phyloP scores from a whole-genome alignment of 2,888 invertebrate genomes.

The Elysia crispata region DNA sequence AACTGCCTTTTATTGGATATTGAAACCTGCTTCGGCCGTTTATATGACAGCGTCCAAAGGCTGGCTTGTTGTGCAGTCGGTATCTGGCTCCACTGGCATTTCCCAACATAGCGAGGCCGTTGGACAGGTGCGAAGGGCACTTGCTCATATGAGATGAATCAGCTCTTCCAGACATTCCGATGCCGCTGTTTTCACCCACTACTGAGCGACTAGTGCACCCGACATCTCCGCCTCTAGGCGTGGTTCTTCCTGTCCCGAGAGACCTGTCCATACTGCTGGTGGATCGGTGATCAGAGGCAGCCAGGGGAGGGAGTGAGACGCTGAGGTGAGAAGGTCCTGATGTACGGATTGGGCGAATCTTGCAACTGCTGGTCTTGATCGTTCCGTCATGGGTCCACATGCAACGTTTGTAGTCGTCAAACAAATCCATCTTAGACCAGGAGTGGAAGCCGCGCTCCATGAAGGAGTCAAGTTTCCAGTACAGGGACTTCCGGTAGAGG shows the following conservation, averaged over 20 bases:
- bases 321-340: neutral
- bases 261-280: too few relatives aligned
- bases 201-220: neutral
- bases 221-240: neutral
- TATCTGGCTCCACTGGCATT: neutral
- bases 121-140: neutral
- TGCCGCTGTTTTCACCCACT: neutral
- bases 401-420: constrained; percentile 68
- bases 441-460: constrained; percentile 66
- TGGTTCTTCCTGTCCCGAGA: neutral
- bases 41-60: neutral
- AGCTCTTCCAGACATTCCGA: neutral
- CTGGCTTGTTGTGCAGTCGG: neutral
- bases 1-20: neutral
- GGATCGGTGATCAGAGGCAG: too few relatives aligned
- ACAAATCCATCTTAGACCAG: constrained; percentile 71
- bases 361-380: constrained; percentile 60
- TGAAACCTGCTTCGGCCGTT: neutral
- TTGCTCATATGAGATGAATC: neutral
- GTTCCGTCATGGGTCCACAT: constrained; percentile 66
- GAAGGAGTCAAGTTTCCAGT: constrained; percentile 61
- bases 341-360: constrained; percentile 56
- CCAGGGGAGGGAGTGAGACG: neutral
- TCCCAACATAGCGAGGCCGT: constrained; percentile 3
- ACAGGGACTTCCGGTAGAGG: constrained; percentile 58